phyloP scores from a whole-genome alignment of 2,797 vertebrate species.

The Mastacembelus armatus region DNA sequence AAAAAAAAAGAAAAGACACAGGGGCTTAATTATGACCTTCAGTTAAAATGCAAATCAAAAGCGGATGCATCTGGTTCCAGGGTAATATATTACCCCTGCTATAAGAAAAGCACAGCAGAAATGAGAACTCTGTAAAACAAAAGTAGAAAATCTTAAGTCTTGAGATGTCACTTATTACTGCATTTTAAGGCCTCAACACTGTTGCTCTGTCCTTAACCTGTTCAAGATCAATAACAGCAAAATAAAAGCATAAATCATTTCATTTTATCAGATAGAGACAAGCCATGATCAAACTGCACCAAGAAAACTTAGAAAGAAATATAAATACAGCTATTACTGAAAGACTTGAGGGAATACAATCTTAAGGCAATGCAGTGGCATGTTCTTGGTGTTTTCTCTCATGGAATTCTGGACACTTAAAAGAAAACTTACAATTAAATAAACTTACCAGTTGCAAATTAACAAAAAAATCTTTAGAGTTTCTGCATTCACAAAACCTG shows the following conservation, averaged over 20 bases:
- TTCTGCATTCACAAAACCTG: conserved; percentile 41
- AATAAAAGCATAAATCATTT: conserved; percentile 47
- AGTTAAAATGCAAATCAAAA: conserved; percentile 46
- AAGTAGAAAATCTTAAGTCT: conserved; percentile 34
- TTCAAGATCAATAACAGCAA: conserved; percentile 36
- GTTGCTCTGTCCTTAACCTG: conserved; percentile 39
- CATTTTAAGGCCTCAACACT: conserved; percentile 68
- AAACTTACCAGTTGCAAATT: conserved; percentile 50
- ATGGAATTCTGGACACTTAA: conserved; percentile 58
- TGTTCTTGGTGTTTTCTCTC: conserved; percentile 70
- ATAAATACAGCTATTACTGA: conserved; percentile 81
- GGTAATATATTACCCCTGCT: conserved; percentile 33
- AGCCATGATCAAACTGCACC: conserved; percentile 52
- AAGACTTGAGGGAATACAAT: conserved; percentile 61
- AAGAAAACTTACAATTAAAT: conserved; percentile 81
- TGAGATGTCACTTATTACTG: conserved; percentile 45
- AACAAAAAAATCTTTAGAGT: conserved; percentile 31
- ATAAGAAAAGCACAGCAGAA: conserved; percentile 19
- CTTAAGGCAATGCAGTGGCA: conserved; percentile 88
- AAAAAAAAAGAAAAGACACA: not conserved
- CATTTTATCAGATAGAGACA: conserved; percentile 46
- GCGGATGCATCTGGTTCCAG: conserved; percentile 22
- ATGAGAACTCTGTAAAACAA: conserved; percentile 50
- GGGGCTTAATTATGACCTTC: not conserved
- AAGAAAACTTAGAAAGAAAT: conserved; percentile 53